Conservation (phyloP, 2,888 invertebrate genomes). For the Nomada hirtipes region DNA sequence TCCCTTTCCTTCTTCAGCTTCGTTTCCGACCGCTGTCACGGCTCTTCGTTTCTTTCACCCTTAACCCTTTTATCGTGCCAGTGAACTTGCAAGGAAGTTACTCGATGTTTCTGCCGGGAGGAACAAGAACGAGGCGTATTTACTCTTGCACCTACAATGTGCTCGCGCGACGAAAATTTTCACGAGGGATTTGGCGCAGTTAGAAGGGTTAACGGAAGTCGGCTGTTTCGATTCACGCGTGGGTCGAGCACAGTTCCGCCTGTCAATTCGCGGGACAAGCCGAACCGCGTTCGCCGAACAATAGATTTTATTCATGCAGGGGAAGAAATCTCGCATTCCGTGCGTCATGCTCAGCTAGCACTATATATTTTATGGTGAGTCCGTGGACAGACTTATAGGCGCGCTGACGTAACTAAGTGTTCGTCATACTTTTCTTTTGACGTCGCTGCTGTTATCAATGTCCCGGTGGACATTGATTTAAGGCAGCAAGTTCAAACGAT, state of each 20-base stretch:
- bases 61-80: not conserved
- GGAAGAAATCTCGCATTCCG: conserved; percentile 64
- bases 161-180: not conserved
- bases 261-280: conserved; percentile 29
- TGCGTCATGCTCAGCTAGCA: conserved; percentile 50
- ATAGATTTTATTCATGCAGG: conserved; percentile 42
- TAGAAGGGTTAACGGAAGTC: not conserved
- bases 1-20: not conserved
- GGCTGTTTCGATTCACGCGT: too few species aligned
- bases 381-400: conserved; percentile 57
- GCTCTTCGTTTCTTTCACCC: conserved; percentile 2
- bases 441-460: conserved; percentile 50
- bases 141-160: too few species aligned
- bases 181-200: not conserved
- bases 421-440: conserved; percentile 58
- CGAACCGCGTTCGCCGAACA: conserved; percentile 16
- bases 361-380: conserved; percentile 70
- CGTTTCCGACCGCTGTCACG: conserved; percentile 2
- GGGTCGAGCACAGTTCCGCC: not conserved
- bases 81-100: not conserved
- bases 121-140: too few species aligned
- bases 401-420: conserved; percentile 46
- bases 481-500: conserved; percentile 30
- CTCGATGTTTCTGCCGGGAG: too few species aligned
- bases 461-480: conserved; percentile 54